Evolutionary conservation across 2,797 vertebrate genomes (phyloP).

Genomic region (Cirrhinus mrigala): DNA sequence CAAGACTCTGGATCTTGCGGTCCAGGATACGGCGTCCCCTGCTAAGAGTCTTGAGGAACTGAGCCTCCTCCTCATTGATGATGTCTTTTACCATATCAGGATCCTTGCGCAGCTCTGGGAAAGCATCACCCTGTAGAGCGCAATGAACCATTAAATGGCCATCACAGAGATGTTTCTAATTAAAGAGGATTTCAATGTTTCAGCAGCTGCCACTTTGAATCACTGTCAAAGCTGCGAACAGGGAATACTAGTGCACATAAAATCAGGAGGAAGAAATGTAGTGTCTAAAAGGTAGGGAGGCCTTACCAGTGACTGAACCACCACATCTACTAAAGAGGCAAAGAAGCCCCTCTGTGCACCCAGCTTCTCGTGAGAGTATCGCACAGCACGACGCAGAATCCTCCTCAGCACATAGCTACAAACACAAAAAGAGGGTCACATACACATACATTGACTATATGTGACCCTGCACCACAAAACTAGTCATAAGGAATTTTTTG

Average conservation of each 20-base stretch:
- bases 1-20: slow-evolving; percentile 93
- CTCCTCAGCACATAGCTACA: slow-evolving; percentile 94
- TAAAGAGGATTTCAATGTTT: neutral
- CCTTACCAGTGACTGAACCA: slow-evolving; percentile 91
- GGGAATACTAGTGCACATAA: neutral
- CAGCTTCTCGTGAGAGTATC: slow-evolving; percentile 96
- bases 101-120: slow-evolving; percentile 96
- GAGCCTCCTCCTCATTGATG: slow-evolving; percentile 94
- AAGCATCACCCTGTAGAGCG: slow-evolving; percentile 87
- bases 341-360: slow-evolving; percentile 93
- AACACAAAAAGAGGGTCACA: slow-evolving; percentile 41
- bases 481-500: too few species aligned
- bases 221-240: neutral
- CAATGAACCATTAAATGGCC: slow-evolving; percentile 13
- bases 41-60: slow-evolving; percentile 97
- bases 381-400: slow-evolving; percentile 94
- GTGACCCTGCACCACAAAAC: too few species aligned
- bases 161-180: neutral
- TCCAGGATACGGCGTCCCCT: slow-evolving; percentile 96
- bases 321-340: slow-evolving; percentile 93
- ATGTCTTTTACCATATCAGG: slow-evolving; percentile 97
- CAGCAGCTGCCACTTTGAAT: neutral
- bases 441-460: neutral
- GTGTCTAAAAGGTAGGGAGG: neutral
- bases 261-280: neutral